Base-by-base conservation (phyloP, 2,888 invertebrate genomes). In the Ochropleura leucogaster region DNA sequence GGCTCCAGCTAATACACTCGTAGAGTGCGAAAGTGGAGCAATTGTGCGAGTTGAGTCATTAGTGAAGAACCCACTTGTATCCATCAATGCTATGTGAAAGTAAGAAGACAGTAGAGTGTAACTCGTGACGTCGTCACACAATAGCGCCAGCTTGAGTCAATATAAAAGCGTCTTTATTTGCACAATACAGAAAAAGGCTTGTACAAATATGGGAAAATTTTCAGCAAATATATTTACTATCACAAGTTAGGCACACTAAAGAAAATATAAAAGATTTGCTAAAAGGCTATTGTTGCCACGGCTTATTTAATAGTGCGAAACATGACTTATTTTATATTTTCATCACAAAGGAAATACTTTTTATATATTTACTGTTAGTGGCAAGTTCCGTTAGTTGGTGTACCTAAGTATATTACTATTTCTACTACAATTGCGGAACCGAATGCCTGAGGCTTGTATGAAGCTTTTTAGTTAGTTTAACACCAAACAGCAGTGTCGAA, bases 141-240 rank as follows among this genome's bases (percentile, higher is more conserved):
- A 93, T 91, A 90, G 91, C 87, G 86, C 82, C 87, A 85, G 87
- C 89, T 88, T 89, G 87, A 90, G 90, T 92, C 91, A 93, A 93
- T 91, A 93, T 87, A 90, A 87, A 85, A 87, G 82, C 87, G 87
- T 87, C 87, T 91, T 87, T 93, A 93, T 94, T 94, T 94, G 87
- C 88, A 87, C 88, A 89, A 90, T 84, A 89, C 87, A 90, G 87
- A 90, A 92, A 91, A 91, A 88, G 87, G 86, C 89, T 89, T 86
- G 85, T 87, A 85, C 88, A 92, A 92, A 92, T 86, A 90, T 89
- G 85, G 86, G 88, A 86, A 88, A 90, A 88, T 89, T 90, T 90
- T 90, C 86, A 81, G 88, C 85, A 89, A 91, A 91, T 88, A 90
- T 89, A 86, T 88, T 85, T 86, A 82, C 88, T 85, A 87, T 85